A percentile compares a stretch with the other conserved stretches of the same genome.
Evolutionary conservation across 1,140 invertebrate species (phyloP).

Genomic region (Brachionus sp.): DNA sequence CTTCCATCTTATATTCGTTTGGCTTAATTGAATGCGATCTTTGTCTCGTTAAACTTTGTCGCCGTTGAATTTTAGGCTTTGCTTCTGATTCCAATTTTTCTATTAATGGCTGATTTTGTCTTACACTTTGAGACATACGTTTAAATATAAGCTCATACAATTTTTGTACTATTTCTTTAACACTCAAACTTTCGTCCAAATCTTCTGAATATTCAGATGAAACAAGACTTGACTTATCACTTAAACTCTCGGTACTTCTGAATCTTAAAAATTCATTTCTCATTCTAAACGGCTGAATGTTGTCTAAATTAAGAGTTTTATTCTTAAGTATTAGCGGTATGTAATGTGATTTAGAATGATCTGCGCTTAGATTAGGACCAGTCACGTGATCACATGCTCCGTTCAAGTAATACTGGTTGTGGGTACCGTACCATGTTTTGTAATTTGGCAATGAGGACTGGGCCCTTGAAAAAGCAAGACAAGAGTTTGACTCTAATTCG

Average conservation of each 20-base stretch:
- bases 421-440: slow-evolving; percentile 11
- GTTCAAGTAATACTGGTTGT: slow-evolving; percentile 20
- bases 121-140: neutral
- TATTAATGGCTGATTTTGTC: neutral
- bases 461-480: neutral
- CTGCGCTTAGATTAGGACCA: slow-evolving; percentile 8
- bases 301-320: slow-evolving; percentile 24
- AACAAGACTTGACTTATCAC: slow-evolving; percentile 18
- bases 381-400: neutral
- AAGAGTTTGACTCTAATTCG: neutral
- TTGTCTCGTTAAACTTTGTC: neutral
- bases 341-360: neutral
- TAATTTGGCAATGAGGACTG: neutral
- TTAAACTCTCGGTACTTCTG: neutral
- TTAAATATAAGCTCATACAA: slow-evolving; percentile 7
- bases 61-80: neutral
- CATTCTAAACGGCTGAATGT: neutral
- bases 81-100: neutral
- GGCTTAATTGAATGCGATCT: neutral
- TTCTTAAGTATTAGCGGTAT: slow-evolving; percentile 3
- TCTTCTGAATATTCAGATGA: neutral
- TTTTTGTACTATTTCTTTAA: slow-evolving; percentile 1
- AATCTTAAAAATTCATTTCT: neutral
- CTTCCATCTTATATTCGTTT: neutral
- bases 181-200: neutral